These are phyloP conservation scores for Okamejei kenojei DNA, from an alignment of 2,797 vertebrate species.

Conservation along the genomic window DNA sequence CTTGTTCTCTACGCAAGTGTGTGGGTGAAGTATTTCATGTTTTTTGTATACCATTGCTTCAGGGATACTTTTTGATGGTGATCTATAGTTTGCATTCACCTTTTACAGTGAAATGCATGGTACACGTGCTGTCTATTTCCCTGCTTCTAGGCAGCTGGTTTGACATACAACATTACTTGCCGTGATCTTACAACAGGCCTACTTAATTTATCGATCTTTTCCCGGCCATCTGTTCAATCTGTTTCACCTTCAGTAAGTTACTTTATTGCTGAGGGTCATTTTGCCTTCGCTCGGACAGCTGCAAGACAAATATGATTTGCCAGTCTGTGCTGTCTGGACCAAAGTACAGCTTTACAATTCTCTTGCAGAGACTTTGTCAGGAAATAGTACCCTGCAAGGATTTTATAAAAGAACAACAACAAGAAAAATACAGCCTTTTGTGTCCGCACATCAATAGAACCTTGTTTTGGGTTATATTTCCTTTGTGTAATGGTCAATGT, in stretches of 20 bases:
- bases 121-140: background rate
- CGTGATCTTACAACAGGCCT: background rate
- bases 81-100: background rate
- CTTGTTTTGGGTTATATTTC: background rate
- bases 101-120: background rate
- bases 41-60: background rate
- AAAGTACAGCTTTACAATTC: background rate
- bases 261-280: conserved; percentile 5
- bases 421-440: background rate
- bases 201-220: conserved; percentile 34
- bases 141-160: background rate
- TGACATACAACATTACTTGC: conserved; percentile 14
- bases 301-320: conserved; percentile 30
- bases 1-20: background rate
- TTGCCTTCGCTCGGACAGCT: conserved; percentile 15
- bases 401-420: background rate
- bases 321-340: background rate
- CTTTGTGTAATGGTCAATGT: background rate
- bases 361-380: background rate
- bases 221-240: conserved; percentile 31
- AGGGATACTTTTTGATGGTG: background rate
- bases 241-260: conserved; percentile 23
- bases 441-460: background rate
- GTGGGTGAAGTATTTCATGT: background rate
- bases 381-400: background rate